These are phyloP conservation scores for Tachina lurida DNA, from an alignment of 2,888 invertebrate genomes.

Conservation along the genomic window DNA sequence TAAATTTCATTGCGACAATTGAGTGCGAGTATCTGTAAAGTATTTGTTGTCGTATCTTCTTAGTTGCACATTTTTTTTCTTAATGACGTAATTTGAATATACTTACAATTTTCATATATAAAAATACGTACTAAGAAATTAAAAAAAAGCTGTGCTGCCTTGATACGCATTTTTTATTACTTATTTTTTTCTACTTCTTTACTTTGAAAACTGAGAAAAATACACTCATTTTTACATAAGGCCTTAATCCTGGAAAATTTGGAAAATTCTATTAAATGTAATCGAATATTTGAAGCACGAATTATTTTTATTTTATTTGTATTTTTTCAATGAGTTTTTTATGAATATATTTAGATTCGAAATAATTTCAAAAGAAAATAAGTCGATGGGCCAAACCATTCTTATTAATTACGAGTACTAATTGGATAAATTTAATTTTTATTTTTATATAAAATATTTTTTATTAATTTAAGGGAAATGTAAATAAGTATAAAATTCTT, in stretches of 20 bases:
- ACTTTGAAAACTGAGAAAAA: conserved; percentile 46
- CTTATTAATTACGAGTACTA: background rate
- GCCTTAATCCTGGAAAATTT: conserved; percentile 23
- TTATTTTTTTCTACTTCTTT: conserved; percentile 12
- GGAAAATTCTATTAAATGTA: conserved; percentile 81
- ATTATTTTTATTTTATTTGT: conserved; percentile 65
- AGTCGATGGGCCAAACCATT: background rate
- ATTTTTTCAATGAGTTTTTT: background rate
- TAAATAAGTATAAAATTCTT: too few relatives aligned
- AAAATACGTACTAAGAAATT: background rate
- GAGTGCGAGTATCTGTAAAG: background rate
- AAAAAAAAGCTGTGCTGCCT: conserved; percentile 31
- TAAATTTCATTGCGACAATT: conserved; percentile 20
- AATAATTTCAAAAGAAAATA: background rate
- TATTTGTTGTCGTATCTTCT: conserved; percentile 25
- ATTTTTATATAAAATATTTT: too few relatives aligned
- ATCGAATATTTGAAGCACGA: conserved; percentile 77
- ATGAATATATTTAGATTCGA: background rate
- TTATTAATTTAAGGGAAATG: too few relatives aligned
- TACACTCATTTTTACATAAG: conserved; percentile 10
- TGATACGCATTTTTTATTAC: conserved; percentile 53
- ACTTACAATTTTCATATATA: background rate
- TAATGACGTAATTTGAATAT: conserved; percentile 67
- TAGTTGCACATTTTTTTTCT: conserved; percentile 41
- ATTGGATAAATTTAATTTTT: too few relatives aligned